These are phyloP conservation scores for Butorides virescens DNA, from an alignment of 2,113 vertebrate genomes.

Conservation along the genomic window DNA sequence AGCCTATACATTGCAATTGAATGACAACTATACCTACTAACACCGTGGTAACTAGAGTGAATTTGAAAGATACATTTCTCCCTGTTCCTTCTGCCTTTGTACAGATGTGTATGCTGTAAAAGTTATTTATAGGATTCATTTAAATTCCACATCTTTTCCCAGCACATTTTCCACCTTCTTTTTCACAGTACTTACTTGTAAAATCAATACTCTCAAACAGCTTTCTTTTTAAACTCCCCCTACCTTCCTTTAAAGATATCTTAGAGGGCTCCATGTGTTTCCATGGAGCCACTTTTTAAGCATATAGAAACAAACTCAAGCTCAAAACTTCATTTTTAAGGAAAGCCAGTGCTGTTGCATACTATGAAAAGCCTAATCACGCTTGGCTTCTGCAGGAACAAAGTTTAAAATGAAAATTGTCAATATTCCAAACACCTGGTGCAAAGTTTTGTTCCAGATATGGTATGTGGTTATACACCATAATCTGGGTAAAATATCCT, in stretches of 20 bases:
- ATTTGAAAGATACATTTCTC: conserved; percentile 47
- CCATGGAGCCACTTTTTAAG: conserved; percentile 51
- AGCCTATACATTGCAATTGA: background rate
- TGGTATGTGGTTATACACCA: background rate
- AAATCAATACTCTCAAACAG: conserved; percentile 65
- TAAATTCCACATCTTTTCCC: conserved; percentile 61
- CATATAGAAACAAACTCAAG: conserved; percentile 34
- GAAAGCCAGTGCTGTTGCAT: background rate
- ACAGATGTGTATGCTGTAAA: conserved; percentile 64
- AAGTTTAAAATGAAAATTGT: conserved; percentile 13
- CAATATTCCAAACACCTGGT: background rate
- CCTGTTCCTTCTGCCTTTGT: conserved; percentile 40
- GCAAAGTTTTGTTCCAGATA: background rate
- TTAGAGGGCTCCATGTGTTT: conserved; percentile 20
- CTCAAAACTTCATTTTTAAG: conserved; percentile 12
- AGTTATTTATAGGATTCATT: conserved; percentile 72
- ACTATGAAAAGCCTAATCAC: background rate
- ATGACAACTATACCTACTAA: background rate
- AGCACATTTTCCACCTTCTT: conserved; percentile 65
- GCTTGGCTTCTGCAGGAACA: background rate
- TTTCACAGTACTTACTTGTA: conserved; percentile 61
- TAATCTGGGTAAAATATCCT: background rate
- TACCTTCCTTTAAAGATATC: conserved; percentile 18
- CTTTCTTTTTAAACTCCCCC: conserved; percentile 44
- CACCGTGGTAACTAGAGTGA: background rate